Conservation (phyloP, 2,113 vertebrate species). For the Casuarius casuarius region DNA sequence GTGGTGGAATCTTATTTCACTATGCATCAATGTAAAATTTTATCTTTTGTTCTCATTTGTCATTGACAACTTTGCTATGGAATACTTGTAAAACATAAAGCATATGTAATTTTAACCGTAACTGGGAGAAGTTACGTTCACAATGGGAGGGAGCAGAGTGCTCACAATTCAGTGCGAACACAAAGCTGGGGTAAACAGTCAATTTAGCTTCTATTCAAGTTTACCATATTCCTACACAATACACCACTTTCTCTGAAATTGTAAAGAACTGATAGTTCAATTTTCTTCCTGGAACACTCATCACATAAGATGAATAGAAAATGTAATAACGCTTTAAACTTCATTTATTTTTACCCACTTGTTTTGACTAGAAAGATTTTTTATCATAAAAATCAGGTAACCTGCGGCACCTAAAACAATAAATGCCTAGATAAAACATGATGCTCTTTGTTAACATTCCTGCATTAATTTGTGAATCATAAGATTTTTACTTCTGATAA, state of each 20-base stretch:
- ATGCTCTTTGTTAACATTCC: not conserved
- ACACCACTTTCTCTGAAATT: not conserved
- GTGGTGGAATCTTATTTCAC: not conserved
- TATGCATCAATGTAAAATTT: not conserved
- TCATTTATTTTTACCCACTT: not conserved
- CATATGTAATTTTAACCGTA: accelerated
- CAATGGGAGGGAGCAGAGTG: not conserved
- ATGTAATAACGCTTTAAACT: not conserved
- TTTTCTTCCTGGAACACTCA: not conserved
- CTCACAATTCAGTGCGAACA: not conserved
- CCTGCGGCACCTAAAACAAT: not conserved
- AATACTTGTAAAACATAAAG: not conserved
- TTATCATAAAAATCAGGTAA: not conserved
- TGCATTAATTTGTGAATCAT: not conserved
- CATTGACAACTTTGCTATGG: not conserved
- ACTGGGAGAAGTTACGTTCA: not conserved
- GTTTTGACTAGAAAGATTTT: not conserved
- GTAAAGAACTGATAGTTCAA: not conserved
- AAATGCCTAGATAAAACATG: not conserved
- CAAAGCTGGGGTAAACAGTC: not conserved
- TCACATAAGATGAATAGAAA: not conserved
- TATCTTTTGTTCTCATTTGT: not conserved
- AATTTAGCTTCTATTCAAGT: not conserved
- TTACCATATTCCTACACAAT: not conserved
- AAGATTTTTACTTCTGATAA: not conserved